Percentiles rank a stretch among this genome's conserved stretches.
Conservation (phyloP, 2,113 vertebrate genomes). For the Pterocles gutturalis region DNA sequence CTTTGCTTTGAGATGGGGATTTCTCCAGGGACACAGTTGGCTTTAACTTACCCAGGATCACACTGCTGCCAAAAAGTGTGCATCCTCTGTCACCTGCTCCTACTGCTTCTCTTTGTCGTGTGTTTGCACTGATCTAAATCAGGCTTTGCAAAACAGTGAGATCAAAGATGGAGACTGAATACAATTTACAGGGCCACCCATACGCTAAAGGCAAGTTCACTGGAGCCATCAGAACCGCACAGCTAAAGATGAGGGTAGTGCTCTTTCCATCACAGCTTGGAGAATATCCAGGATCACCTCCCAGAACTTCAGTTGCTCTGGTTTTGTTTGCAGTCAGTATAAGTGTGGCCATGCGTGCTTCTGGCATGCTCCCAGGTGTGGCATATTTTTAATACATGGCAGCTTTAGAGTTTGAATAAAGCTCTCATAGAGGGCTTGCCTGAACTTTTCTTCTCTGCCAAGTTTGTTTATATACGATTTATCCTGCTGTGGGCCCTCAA, state of each 20-base stretch:
- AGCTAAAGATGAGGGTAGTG: background rate
- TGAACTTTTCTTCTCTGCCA: background rate
- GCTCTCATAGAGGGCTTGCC: background rate
- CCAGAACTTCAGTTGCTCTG: background rate
- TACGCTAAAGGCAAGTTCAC: background rate
- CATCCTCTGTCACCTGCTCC: background rate
- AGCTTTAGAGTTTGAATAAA: background rate
- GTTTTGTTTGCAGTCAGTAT: background rate
- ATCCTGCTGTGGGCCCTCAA: background rate
- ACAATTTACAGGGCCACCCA: background rate
- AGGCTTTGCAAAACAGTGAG: background rate
- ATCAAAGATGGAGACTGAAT: background rate
- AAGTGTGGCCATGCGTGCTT: background rate
- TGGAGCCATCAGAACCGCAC: background rate
- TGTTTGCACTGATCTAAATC: background rate
- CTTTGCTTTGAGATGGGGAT: background rate
- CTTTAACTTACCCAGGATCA: background rate
- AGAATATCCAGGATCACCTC: background rate
- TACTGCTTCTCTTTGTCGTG: background rate
- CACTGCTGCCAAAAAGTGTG: background rate
- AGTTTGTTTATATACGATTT: background rate
- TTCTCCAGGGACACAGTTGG: background rate
- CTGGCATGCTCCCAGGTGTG: background rate
- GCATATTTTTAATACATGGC: background rate
- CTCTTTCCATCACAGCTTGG: background rate